phyloP scores from a whole-genome alignment of 2,888 invertebrate species.

The Nezara viridula region DNA sequence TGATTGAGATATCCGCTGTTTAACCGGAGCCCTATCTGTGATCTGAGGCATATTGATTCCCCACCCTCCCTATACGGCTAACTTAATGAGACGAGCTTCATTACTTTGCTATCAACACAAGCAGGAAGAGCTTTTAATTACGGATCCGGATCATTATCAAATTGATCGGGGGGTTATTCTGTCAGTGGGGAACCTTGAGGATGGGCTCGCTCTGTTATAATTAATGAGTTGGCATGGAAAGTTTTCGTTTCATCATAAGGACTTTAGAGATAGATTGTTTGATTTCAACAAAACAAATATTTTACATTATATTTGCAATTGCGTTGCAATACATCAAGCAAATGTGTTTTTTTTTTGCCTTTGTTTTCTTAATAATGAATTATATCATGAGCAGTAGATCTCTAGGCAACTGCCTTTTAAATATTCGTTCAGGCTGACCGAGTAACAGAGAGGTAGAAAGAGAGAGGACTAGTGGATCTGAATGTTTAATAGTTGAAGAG shows the following conservation, averaged over 20 bases:
- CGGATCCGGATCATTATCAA: neutral
- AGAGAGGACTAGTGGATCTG: too few species aligned
- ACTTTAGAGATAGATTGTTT: too few species aligned
- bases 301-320: too few species aligned
- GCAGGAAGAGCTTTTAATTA: slow-evolving; percentile 2
- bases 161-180: neutral
- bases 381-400: too few species aligned
- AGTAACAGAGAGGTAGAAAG: too few species aligned
- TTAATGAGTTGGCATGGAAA: neutral
- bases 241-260: neutral
- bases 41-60: neutral
- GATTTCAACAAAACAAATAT: too few species aligned
- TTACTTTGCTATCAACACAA: slow-evolving; percentile 25
- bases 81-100: neutral
- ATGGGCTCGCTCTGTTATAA: neutral
- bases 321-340: too few species aligned
- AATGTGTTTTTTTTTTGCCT: too few species aligned
- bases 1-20: slow-evolving; percentile 27
- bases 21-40: neutral
- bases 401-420: too few species aligned
- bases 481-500: too few species aligned
- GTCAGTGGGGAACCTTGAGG: neutral
- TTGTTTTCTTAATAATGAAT: too few species aligned
- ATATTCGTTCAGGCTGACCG: too few species aligned
- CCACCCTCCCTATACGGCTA: neutral